These are phyloP conservation scores for Sebastes oblongus DNA, from an alignment of 2,797 vertebrate genomes.

Conservation along the genomic window DNA sequence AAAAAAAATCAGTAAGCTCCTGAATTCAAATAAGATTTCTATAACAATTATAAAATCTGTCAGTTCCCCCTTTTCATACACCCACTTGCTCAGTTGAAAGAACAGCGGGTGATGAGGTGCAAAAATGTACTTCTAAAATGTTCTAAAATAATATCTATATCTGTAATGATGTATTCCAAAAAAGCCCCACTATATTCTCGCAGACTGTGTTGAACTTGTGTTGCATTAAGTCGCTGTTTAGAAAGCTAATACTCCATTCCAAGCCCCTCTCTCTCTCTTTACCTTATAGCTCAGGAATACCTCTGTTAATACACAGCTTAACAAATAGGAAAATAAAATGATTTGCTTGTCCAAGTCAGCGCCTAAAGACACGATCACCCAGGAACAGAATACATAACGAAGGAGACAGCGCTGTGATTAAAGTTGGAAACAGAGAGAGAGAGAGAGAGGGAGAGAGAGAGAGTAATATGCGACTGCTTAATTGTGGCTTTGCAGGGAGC, in stretches of 20 bases:
- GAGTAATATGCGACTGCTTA: conserved; percentile 78
- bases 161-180: conserved; percentile 30
- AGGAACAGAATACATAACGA: conserved; percentile 69
- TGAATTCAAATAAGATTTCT: conserved; percentile 78
- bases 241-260: conserved; percentile 33
- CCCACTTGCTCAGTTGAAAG: conserved; percentile 68
- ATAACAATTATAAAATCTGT: conserved; percentile 78
- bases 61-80: conserved; percentile 65
- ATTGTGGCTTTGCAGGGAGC: conserved; percentile 81
- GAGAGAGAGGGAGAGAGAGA: conserved; percentile 44
- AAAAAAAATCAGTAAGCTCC: conserved; percentile 57
- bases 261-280: background rate
- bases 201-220: conserved; percentile 15
- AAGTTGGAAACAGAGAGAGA: conserved; percentile 62
- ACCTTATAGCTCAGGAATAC: conserved; percentile 26
- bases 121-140: conserved; percentile 63
- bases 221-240: conserved; percentile 13
- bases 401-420: conserved; percentile 74
- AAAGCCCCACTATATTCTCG: conserved; percentile 7
- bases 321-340: conserved; percentile 75
- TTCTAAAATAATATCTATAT: conserved; percentile 64
- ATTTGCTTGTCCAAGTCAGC: conserved; percentile 60
- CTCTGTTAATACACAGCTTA: conserved; percentile 60
- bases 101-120: conserved; percentile 62
- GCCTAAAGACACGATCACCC: conserved; percentile 71